phyloP scores from a whole-genome alignment of 1,140 invertebrate species.

The Cydia strobilella region DNA sequence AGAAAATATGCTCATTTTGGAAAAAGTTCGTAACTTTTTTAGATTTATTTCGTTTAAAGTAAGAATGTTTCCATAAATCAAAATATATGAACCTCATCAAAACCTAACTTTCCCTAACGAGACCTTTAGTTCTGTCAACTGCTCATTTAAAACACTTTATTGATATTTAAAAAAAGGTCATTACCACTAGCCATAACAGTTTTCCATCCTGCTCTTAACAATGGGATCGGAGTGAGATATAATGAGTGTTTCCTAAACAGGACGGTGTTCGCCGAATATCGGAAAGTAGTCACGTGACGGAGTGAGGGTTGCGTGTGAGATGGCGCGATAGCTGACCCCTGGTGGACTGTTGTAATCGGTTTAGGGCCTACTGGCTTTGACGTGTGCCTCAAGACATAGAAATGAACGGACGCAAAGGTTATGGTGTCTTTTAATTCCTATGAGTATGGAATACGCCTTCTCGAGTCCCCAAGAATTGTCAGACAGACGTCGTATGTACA shows the following conservation, averaged over 20 bases:
- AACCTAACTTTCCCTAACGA: neutral
- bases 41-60: neutral
- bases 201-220: constrained; percentile 13
- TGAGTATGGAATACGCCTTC: neutral
- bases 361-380: constrained; percentile 34
- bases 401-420: neutral
- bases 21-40: too few relatives aligned
- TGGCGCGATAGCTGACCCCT: constrained; percentile 37
- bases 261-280: constrained; percentile 22
- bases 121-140: constrained; percentile 28
- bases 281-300: constrained; percentile 28
- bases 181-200: constrained; percentile 24
- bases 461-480: too few relatives aligned
- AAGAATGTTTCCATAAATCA: neutral
- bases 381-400: constrained; percentile 2
- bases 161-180: constrained; percentile 33
- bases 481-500: too few relatives aligned
- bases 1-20: too few relatives aligned
- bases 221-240: neutral
- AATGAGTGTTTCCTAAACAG: constrained; percentile 7
- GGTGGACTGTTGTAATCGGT: constrained; percentile 37
- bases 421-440: neutral
- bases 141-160: constrained; percentile 29
- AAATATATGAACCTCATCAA: neutral
- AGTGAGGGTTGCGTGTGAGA: constrained; percentile 38